Base-by-base conservation (phyloP, 1,140 invertebrate species). In the Dendrolimus punctatus region DNA sequence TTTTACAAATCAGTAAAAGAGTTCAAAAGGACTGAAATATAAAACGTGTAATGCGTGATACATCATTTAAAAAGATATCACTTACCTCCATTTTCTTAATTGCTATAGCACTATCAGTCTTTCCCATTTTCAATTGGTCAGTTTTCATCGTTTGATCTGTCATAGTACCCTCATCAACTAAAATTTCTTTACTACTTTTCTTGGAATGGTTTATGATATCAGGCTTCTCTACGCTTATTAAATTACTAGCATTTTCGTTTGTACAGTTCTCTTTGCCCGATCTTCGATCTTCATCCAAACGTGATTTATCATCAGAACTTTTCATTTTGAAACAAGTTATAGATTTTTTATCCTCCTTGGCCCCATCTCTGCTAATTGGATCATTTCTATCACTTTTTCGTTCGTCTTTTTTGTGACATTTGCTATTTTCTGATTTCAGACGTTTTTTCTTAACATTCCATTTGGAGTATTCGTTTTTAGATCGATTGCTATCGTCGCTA, bases 251-350 rank as follows among this genome's bases (percentile, higher is more conserved):
- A 54, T 84, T 85, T 62, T 85, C 80, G 60, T 83, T 78, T 39
- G 63, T 71, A 66, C 76, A 83, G 53, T 85, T 82, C 48, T 85
- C 78, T 62, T 66, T 69, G 8, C 65, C 70, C 41, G 66, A 76
- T 62, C 66, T 80, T 51, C 66, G 68, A 45, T 84, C 80, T 51
- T 80, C 73, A 55, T 67, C 74, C 53, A 64, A 66, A 51, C 72
- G 71, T 70, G 74, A 72, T 68, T 80, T 85, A 73, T 80, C 72
- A 50, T 76, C 73, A 6, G 71, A 60, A 65, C 72, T 71, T 74
- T 80, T 83, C 57, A 80, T 78, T 79, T 86, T 86, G 69, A 86
- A 86, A 72, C 83, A 86, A 58, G 75, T 80, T 68, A 81, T 77
- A 50, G 80, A 77, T 62, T 74, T 81, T 63, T 85, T 82, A 58